Evolutionary conservation across 2,113 vertebrate species (phyloP), one percentile per base, ranked within the genome.

Genomic region (Empidonax alnorum): DNA sequence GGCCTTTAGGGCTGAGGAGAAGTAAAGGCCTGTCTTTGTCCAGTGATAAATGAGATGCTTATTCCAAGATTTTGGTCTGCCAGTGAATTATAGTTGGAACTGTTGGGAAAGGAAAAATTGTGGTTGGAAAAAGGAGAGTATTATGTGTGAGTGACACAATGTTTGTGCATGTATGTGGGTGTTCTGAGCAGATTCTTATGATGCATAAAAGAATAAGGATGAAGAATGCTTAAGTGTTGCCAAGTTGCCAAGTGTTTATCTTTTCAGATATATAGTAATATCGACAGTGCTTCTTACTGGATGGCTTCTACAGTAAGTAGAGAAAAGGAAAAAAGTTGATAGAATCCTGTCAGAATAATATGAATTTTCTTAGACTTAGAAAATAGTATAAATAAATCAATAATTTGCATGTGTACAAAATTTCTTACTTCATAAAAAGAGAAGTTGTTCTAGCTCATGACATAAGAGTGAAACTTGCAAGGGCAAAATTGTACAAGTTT

Each of bases 201-300:
- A 87, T 86, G 69, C 68, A 20, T 88, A 80, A 82, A 93, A 90
- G 94, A 90, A 78, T 81, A 84, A 84, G 65, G 61, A 95, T 93
- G 94, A 95, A 94, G 89, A 93, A 94, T 94, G 80, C 46, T 52
- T 52, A 84, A 94, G 61, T 61, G 65, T 87, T 93, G 94, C 95
- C 96, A 97, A 94, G 88, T 76, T 92, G 94, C 88, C 92, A 92
- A 94, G 91, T 92, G 94, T 96, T 96, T 96, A 90, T 95, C 95
- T 95, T 90, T 90, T 89, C 39, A 92, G 89, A 92, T 92, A 89
- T 90, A 93, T 90, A 35, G 68, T 28, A 50, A 35, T 92, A 95
- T 94, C 0, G 76, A 87, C 83, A 92, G 33, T 50, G 33, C 23
- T 85, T 80, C 65, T 94, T 80, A 42, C 50, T 63, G 88, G 59